These are phyloP conservation scores for Aproaerema taeniolella DNA, from an alignment of 2,888 invertebrate genomes.

Conservation along the genomic window DNA sequence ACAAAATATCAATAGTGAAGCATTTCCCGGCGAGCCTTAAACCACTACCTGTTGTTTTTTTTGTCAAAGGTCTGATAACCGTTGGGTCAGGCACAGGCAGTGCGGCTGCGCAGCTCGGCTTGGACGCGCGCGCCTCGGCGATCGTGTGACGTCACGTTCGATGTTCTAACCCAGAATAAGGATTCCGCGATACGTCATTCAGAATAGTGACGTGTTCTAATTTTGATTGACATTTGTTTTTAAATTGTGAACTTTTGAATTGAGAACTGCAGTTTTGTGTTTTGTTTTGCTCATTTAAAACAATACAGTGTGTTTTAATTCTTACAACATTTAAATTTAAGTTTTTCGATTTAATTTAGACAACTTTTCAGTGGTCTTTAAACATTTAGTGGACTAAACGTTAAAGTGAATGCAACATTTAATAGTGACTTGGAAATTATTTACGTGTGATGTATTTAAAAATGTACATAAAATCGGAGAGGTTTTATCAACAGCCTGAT, in stretches of 20 bases:
- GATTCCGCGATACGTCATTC: neutral
- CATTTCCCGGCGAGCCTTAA: constrained; percentile 6
- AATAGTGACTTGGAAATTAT: too few relatives aligned
- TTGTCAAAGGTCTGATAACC: constrained; percentile 56
- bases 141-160: constrained; percentile 5
- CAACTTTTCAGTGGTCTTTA: too few relatives aligned
- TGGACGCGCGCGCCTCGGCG: constrained; percentile 44
- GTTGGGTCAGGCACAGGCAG: constrained; percentile 54
- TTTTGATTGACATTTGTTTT: too few relatives aligned
- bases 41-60: constrained; percentile 45
- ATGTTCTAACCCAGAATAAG: constrained; percentile 1
- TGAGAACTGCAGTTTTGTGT: too few relatives aligned
- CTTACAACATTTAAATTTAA: too few relatives aligned
- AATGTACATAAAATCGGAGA: constrained; percentile 69
- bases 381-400: too few relatives aligned
- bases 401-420: too few relatives aligned
- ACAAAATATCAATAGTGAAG: neutral
- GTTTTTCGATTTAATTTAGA: too few relatives aligned
- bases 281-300: too few relatives aligned
- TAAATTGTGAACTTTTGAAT: too few relatives aligned
- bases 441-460: constrained; percentile 65
- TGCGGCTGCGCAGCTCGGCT: constrained; percentile 51
- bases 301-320: too few relatives aligned
- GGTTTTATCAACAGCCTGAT: constrained; percentile 62
- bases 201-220: constrained; percentile 3